Conservation (phyloP, 53 echinoderm and acorn worm species). For the Antedon mediterranea region DNA sequence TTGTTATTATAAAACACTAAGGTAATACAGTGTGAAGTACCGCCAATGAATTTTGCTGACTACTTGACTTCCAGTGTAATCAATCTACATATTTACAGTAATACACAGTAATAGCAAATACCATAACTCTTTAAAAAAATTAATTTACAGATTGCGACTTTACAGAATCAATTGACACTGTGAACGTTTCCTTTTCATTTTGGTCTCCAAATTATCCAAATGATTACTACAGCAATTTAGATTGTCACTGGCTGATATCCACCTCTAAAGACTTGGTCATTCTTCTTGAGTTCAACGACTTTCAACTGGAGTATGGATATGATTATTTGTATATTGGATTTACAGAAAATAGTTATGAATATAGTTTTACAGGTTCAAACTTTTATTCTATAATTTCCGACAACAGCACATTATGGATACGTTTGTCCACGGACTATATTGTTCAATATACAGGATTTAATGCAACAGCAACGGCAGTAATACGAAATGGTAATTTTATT, state of each 20-base stretch:
- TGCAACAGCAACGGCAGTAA: slow-evolving; percentile 1
- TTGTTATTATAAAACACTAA: too few relatives aligned
- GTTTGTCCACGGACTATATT: slow-evolving; percentile 16
- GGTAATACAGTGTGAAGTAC: too few relatives aligned
- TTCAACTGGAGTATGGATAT: not conserved
- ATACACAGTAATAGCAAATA: too few relatives aligned
- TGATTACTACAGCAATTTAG: not conserved
- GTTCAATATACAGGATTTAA: slow-evolving; percentile 26
- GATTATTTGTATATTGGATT: not conserved
- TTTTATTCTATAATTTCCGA: slow-evolving; percentile 5
- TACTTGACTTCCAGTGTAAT: too few relatives aligned
- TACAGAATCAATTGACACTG: too few relatives aligned
- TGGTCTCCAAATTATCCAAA: not conserved
- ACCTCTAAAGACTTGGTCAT: not conserved
- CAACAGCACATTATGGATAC: slow-evolving; percentile 9
- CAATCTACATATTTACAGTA: too few relatives aligned
- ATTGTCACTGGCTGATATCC: not conserved
- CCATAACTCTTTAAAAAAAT: too few relatives aligned
- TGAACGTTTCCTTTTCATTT: not conserved
- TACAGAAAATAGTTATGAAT: not conserved
- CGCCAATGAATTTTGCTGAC: too few relatives aligned
- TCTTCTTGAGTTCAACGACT: not conserved
- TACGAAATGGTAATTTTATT: not conserved
- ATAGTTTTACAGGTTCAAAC: not conserved
- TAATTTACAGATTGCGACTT: too few relatives aligned